Evolutionary conservation across 2,113 vertebrate genomes (phyloP).

Genomic region (Ophiodon elongatus): DNA sequence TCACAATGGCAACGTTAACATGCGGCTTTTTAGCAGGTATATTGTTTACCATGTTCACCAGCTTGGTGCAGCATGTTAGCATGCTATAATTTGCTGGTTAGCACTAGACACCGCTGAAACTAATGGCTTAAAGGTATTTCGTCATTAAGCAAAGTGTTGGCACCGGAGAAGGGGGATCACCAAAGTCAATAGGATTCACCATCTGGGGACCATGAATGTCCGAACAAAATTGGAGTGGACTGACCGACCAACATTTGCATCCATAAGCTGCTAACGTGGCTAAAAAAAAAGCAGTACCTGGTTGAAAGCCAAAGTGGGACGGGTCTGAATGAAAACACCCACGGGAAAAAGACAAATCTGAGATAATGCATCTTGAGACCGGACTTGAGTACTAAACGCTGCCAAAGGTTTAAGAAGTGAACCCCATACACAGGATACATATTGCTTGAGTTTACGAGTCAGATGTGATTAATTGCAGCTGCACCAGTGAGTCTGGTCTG

Average conservation of each 20-base stretch:
- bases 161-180: too few relatives aligned
- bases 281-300: background rate
- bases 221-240: background rate
- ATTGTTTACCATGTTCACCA: background rate
- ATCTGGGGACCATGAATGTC: background rate
- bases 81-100: background rate
- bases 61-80: too few relatives aligned
- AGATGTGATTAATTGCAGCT: background rate
- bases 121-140: background rate
- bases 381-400: background rate
- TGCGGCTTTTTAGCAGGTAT: background rate
- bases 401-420: background rate
- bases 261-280: background rate
- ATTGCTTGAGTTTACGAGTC: background rate
- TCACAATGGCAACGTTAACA: background rate
- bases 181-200: background rate
- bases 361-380: background rate
- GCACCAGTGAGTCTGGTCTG: conserved; percentile 1
- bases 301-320: background rate
- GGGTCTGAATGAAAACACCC: background rate
- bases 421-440: background rate
- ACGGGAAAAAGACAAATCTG: background rate
- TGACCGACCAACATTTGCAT: background rate
- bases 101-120: too few relatives aligned
- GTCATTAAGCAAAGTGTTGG: background rate